Evolutionary conservation across 2,113 vertebrate genomes (phyloP).

Genomic region (Campylorhamphus procurvoides): DNA sequence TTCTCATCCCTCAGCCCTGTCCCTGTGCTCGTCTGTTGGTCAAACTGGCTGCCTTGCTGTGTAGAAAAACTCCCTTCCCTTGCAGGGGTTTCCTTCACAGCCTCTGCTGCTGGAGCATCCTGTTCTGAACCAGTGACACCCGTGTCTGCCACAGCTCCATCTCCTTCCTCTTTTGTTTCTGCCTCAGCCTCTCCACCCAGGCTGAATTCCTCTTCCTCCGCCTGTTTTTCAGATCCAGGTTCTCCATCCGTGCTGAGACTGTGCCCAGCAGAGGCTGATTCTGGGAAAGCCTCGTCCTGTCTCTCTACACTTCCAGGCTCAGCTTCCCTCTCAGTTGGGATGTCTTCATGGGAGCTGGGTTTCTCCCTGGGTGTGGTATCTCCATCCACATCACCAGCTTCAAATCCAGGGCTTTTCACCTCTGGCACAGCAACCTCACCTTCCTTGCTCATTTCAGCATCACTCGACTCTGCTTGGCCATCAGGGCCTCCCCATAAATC

Average conservation of each 20-base stretch:
- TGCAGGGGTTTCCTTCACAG: background rate
- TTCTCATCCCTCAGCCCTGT: background rate
- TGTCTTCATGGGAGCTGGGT: background rate
- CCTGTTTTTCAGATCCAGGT: background rate
- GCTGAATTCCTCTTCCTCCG: background rate
- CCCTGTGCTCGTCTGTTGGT: background rate
- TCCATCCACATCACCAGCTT: background rate
- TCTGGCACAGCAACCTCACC: background rate
- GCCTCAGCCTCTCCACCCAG: background rate
- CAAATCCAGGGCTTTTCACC: background rate
- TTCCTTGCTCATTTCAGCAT: background rate
- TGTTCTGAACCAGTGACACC: background rate
- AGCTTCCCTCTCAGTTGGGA: background rate
- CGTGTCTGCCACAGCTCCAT: background rate
- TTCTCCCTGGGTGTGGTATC: background rate
- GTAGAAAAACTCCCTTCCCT: background rate
- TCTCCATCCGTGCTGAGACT: background rate
- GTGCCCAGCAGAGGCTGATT: background rate
- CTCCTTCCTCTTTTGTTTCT: background rate
- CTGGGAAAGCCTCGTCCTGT: background rate
- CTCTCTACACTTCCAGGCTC: background rate
- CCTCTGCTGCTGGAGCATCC: background rate
- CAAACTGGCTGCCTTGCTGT: background rate
- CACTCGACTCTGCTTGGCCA: background rate
- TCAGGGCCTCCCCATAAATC: constrained; percentile 73